Conservation (phyloP, 2,113 vertebrate species). For the Gobio gobio region DNA sequence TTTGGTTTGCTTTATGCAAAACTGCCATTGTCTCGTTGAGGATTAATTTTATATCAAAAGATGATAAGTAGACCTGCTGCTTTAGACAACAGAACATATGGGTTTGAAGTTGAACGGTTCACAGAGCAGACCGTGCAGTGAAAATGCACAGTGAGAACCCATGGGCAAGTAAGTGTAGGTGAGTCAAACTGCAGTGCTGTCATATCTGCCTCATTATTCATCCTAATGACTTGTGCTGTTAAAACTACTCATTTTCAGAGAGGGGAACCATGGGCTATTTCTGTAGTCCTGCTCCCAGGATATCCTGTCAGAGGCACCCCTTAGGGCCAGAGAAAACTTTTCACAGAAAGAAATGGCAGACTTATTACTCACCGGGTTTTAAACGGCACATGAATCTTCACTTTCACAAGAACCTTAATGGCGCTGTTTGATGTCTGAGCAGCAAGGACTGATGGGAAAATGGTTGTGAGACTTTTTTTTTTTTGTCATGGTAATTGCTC, state of each 20-base stretch:
- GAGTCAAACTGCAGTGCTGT: slow-evolving; percentile 53
- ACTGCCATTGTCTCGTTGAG: not conserved
- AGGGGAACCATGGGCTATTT: slow-evolving; percentile 45
- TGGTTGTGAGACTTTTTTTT: slow-evolving; percentile 30
- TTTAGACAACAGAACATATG: not conserved
- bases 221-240: slow-evolving; percentile 43
- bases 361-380: slow-evolving; percentile 47
- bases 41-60: not conserved
- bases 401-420: slow-evolving; percentile 56
- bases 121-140: not conserved
- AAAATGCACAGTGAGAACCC: slow-evolving; percentile 3
- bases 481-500: slow-evolving; percentile 54
- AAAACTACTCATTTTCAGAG: slow-evolving; percentile 32
- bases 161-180: slow-evolving; percentile 44
- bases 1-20: too few relatives aligned
- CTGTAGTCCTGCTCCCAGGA: slow-evolving; percentile 37
- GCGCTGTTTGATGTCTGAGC: slow-evolving; percentile 64
- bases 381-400: slow-evolving; percentile 54
- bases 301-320: slow-evolving; percentile 34
- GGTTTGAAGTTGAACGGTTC: not conserved
- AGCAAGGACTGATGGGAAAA: slow-evolving; percentile 52
- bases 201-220: slow-evolving; percentile 56
- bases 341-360: slow-evolving; percentile 42
- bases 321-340: slow-evolving; percentile 32
- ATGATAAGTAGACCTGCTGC: not conserved